Evolutionary conservation across 2,113 vertebrate species (phyloP), one percentile per base, ranked within the genome.

Genomic region (Engraulis encrasicolus): DNA sequence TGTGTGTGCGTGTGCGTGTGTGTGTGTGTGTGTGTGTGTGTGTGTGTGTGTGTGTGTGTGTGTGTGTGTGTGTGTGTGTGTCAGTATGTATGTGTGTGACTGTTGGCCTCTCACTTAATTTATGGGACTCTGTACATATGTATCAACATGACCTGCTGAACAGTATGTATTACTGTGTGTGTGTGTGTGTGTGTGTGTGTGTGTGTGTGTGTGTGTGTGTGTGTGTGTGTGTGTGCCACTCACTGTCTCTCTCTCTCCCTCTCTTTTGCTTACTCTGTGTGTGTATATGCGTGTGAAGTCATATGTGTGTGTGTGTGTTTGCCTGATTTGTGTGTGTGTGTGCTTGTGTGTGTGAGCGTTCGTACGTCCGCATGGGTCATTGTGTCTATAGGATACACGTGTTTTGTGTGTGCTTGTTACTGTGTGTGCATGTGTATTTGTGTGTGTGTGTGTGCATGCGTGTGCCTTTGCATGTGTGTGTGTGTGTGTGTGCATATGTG

Each of bases 201-300:
- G 49, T 2, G 31, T 14, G 48, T 77, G 71, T 77, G 45, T 31
- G 66, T 77, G 23, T 82, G 77, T 82, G 81, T 82, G 87, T 81
- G 80, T 52, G 84, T 94, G 90, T 89, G 86, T 45, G 40, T 45
- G 40, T 45, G 40, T 45, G 40, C 40, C n/a, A n/a, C n/a, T n/a
- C n/a, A n/a, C n/a, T n/a, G n/a, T n/a, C n/a, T n/a, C n/a, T n/a
- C n/a, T n/a, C n/a, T 45, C 4, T 45, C 3, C 40, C 3, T 45
- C 4, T 45, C 40, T 5, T 45, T 45, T 45, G 40, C 4, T 45
- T 45, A 45, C 40, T 5, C 4, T 45, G 40, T 45, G 40, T 45
- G 40, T 45, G 40, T 45, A 5, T 3, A 9, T 5, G 40, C 4
- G 40, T 3, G 40, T 3, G 40, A 9, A 9, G 40, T 45, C 9